Evolutionary conservation across 1,140 invertebrate genomes (phyloP).

Genomic region (Magallana gigas): DNA sequence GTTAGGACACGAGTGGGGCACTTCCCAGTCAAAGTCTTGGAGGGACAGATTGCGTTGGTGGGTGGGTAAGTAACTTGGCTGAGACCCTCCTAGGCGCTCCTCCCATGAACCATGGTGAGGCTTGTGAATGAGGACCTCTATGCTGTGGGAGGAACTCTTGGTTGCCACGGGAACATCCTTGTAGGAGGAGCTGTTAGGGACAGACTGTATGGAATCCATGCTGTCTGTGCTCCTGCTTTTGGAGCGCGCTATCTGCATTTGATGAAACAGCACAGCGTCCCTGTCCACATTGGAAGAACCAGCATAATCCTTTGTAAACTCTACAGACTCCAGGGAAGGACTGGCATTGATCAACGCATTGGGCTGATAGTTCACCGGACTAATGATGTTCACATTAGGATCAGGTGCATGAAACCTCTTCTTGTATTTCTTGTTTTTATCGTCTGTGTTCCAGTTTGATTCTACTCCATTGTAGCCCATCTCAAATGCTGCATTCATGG

Average conservation of each 20-base stretch:
- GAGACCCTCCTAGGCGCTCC: slow-evolving; percentile 54
- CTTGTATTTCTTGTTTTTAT: slow-evolving; percentile 31
- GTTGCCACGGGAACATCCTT: slow-evolving; percentile 57
- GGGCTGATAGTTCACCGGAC: slow-evolving; percentile 45
- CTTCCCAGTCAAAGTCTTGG: slow-evolving; percentile 26
- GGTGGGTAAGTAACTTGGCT: slow-evolving; percentile 35
- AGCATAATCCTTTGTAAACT: slow-evolving; percentile 68
- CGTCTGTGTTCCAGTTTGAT: slow-evolving; percentile 35
- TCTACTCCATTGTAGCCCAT: slow-evolving; percentile 43
- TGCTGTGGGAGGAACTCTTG: slow-evolving; percentile 71
- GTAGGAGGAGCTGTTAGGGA: slow-evolving; percentile 66
- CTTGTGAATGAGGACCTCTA: slow-evolving; percentile 74
- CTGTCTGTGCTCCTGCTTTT: slow-evolving; percentile 68
- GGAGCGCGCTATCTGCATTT: slow-evolving; percentile 67
- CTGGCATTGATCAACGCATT: slow-evolving; percentile 52
- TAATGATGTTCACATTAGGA: slow-evolving; percentile 26
- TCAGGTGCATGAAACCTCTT: slow-evolving; percentile 47
- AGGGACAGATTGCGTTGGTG: slow-evolving; percentile 39
- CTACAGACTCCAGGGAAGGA: slow-evolving; percentile 66
- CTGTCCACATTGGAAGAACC: slow-evolving; percentile 71
- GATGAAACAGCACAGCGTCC: slow-evolving; percentile 75
- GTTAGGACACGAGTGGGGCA: slow-evolving; percentile 49
- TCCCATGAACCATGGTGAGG: slow-evolving; percentile 31
- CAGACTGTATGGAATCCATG: slow-evolving; percentile 74
- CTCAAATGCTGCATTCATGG: slow-evolving; percentile 40